Conservation (phyloP, 35 echinoderm and acorn worm genomes). For the Lytechinus variegatus region DNA sequence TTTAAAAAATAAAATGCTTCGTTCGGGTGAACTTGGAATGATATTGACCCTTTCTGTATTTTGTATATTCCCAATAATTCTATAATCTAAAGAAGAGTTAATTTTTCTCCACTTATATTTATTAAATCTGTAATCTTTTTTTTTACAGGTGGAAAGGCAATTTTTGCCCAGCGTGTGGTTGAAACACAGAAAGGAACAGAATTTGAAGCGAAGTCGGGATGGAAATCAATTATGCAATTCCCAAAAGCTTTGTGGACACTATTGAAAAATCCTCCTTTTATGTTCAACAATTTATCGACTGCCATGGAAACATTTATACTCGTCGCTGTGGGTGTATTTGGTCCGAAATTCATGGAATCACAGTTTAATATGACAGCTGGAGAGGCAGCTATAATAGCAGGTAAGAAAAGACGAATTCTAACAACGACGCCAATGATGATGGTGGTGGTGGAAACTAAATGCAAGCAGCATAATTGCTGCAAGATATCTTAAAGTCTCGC, state of each 20-base stretch:
- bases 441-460: too few species aligned
- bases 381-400: constrained; percentile 79
- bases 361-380: constrained; percentile 88
- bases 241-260: constrained; percentile 77
- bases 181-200: not conserved
- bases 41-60: too few species aligned
- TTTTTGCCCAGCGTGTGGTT: not conserved
- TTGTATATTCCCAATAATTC: too few species aligned
- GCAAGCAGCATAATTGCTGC: too few species aligned
- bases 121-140: not conserved
- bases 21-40: too few species aligned
- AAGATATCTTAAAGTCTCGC: too few species aligned
- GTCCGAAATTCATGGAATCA: constrained; percentile 95
- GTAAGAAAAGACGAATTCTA: constrained; percentile 41
- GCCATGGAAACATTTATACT: constrained; percentile 88
- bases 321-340: constrained; percentile 82
- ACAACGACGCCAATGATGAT: not conserved
- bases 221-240: constrained; percentile 48
- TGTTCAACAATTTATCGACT: constrained; percentile 83
- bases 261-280: constrained; percentile 84
- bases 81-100: too few species aligned
- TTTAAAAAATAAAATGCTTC: too few species aligned
- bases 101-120: too few species aligned
- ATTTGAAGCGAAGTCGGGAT: constrained; percentile 6
- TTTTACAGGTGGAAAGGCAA: not conserved